Base-by-base conservation (phyloP, 2,888 invertebrate species). In the Helleia helle region DNA sequence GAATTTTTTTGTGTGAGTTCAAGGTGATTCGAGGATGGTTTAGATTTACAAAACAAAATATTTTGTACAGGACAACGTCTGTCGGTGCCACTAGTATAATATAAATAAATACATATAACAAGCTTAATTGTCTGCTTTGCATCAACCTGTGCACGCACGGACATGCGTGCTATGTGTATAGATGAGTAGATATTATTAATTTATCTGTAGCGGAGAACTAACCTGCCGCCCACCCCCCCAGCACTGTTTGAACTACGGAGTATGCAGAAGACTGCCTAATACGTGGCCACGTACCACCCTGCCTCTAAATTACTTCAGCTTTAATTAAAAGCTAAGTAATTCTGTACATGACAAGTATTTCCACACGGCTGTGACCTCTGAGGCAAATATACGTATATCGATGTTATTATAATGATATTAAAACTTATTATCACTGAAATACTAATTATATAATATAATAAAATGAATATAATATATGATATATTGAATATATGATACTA, bases 301-400 rank as follows among this genome's bases (percentile, higher is more conserved):
- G 66, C 69, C 69, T 71, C 70, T 80, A 79, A 83, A 81, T 81
- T 83, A 83, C 83, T 74, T 57, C 62, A 65, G 75, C 72, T 73
- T 83, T 83, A 83, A 83, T 83, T 83, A 83, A 83, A 83, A 79
- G 72, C 77, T 70, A 66, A 73, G 77, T 70, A 61, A 79, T 81
- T 77, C 74, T 75, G 80, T 70, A 72, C 77, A 76, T 76, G 83
- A 80, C 81, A 83, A 83, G 79, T 81, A 81, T 83, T 73, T 66
- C 30, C 15, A 30, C 29, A 9, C 65, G 65, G 68, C 59, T 61
- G 56, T 56, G 68, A 65, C 66, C 71, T 68, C 63, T 60, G 64
- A 7, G 22, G 18, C 22, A 22, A 8, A 22, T 22, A 8, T 15
- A 15, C 15, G n/a, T 29, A 38, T 30, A 69, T 66, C 65, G 69